Base-by-base conservation (phyloP, 2,888 invertebrate genomes). In the Rhopalosiphum nymphaeae region DNA sequence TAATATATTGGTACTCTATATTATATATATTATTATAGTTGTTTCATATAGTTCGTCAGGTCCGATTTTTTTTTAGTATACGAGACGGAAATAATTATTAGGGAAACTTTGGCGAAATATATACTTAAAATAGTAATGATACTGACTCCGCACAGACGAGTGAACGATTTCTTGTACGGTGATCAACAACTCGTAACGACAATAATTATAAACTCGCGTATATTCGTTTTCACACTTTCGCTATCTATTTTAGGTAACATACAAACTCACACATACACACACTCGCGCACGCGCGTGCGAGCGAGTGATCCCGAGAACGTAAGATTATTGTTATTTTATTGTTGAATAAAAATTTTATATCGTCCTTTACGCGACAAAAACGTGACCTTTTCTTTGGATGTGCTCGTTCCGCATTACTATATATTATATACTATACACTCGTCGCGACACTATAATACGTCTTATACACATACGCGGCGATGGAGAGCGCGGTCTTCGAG, bases 161-260 rank as follows among this genome's bases (percentile, higher is more conserved):
- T 57, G 91, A 86, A 91, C 91, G 57, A 92, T 92, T 87, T 92
- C 92, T 91, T 84, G 86, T 42, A 44, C 42, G 25, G 25, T 61
- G 92, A 92, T 61, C 91, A 57, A 57, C 91, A 86, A 21, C 67
- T 49, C 87, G 92, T 92, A 61, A 92, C 92, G 78, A 36, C 36
- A 78, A 78, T 36, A 87, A 87, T 92, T 92, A 86, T 36, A 84
- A 36, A 46, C 36, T 0, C 21, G 36, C 21, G 21, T 26, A 36
- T 46, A 13, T 10, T 46, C 26, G n/a, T 91, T 91, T 86, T 86
- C 86, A 57, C 91, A 91, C 91, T 91, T 91, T 91, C 91, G 91
- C 85, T 57, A 46, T 57, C 78, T 78, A 78, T 78, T 36, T 49
- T 36, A 16, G 36, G 78, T 36, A 36, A 7, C 78, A 78, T 36